phyloP scores from a whole-genome alignment of 2,113 vertebrate genomes.

The Mus spicilegus region DNA sequence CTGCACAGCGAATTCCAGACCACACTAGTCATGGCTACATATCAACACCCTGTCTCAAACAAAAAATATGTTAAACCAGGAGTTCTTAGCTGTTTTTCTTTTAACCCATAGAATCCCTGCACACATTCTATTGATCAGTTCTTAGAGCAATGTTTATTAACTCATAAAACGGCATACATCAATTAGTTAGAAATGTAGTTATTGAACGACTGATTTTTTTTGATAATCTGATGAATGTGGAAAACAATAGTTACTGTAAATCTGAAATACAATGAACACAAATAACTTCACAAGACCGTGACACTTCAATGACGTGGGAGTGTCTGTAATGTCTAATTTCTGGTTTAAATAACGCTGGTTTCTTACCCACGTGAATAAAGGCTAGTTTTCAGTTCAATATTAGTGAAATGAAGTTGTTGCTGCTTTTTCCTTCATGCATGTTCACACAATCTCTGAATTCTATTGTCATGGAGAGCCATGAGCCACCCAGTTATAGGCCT shows the following conservation, averaged over 20 bases:
- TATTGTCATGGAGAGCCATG: not conserved
- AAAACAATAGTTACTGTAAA: not conserved
- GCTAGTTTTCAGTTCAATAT: not conserved
- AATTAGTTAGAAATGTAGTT: not conserved
- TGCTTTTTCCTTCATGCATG: not conserved
- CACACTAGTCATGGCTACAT: not conserved
- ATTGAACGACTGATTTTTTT: not conserved
- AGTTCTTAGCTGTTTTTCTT: not conserved
- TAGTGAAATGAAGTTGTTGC: not conserved
- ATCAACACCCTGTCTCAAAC: not conserved
- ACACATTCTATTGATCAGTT: not conserved
- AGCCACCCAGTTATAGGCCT: not conserved
- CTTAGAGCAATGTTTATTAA: conserved; percentile 30
- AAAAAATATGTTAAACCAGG: not conserved
- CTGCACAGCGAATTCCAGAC: not conserved
- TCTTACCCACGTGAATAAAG: not conserved
- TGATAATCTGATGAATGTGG: not conserved
- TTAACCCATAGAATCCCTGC: not conserved
- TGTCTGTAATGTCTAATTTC: not conserved
- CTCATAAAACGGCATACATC: not conserved
- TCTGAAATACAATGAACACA: not conserved
- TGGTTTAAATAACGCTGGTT: not conserved
- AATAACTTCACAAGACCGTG: not conserved
- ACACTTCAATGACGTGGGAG: not conserved
- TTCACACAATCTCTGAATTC: not conserved